phyloP scores from a whole-genome alignment of 2,797 vertebrate species.

The Esox masquinongy region DNA sequence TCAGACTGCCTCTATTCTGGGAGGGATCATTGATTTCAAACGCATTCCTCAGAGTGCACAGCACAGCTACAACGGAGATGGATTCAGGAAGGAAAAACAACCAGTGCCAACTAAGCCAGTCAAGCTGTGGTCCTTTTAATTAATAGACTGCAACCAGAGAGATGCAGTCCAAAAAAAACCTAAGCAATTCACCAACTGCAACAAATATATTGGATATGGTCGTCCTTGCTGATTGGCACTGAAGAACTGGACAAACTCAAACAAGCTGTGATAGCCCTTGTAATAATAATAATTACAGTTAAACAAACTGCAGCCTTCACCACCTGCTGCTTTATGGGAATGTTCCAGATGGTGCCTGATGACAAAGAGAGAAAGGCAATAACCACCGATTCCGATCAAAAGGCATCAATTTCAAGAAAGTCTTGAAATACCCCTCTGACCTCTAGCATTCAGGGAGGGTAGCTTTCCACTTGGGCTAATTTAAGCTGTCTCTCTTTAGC shows the following conservation, averaged over 20 bases:
- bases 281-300: background rate
- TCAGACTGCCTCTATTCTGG: background rate
- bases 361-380: background rate
- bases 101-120: background rate
- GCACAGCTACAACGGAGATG: background rate
- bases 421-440: background rate
- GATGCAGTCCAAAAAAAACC: background rate
- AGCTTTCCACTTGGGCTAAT: background rate
- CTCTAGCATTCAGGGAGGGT: background rate
- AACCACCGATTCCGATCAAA: background rate
- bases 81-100: background rate
- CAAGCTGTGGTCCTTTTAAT: background rate
- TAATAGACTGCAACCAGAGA: background rate
- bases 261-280: background rate
- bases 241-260: background rate
- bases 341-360: background rate
- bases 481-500: background rate
- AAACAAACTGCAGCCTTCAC: background rate
- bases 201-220: background rate
- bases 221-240: background rate
- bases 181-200: background rate
- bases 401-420: background rate
- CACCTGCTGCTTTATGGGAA: background rate
- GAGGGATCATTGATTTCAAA: background rate
- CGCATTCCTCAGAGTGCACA: background rate